Conservation (phyloP, 2,888 invertebrate species). For the Philereme vetulata region DNA sequence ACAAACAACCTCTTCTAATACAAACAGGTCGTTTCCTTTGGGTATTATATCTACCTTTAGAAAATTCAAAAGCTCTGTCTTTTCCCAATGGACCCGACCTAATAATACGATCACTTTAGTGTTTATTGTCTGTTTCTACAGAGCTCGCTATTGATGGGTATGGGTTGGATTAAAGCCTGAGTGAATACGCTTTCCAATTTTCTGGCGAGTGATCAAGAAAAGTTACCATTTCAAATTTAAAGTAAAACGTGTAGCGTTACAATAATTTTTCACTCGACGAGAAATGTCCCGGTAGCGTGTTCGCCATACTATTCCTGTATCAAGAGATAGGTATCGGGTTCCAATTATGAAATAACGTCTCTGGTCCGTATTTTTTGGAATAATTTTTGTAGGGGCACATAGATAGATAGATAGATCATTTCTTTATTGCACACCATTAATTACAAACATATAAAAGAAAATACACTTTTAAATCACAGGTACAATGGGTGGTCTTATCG, state of each 20-base stretch:
- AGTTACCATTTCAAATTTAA: not conserved
- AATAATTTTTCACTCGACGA: too few relatives aligned
- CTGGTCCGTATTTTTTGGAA: too few relatives aligned
- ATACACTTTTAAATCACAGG: too few relatives aligned
- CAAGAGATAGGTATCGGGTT: too few relatives aligned
- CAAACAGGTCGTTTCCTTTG: slow-evolving; percentile 12
- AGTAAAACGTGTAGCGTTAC: not conserved
- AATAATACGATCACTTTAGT: slow-evolving; percentile 16
- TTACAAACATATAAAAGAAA: too few relatives aligned
- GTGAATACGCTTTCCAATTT: not conserved
- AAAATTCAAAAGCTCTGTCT: slow-evolving; percentile 25
- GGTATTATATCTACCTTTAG: slow-evolving; percentile 19
- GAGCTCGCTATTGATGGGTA: not conserved
- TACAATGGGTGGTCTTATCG: too few relatives aligned
- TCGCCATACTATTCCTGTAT: too few relatives aligned
- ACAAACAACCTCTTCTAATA: slow-evolving; percentile 14
- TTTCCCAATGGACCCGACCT: slow-evolving; percentile 14
- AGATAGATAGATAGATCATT: too few relatives aligned
- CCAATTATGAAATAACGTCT: too few relatives aligned
- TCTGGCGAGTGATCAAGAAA: not conserved
- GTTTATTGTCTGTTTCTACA: not conserved
- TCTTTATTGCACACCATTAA: too few relatives aligned
- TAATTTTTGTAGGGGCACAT: too few relatives aligned
- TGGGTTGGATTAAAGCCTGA: not conserved
- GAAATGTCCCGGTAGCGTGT: too few relatives aligned